Evolutionary conservation across 1,140 invertebrate genomes (phyloP).

Genomic region (Nautilus pompilius): DNA sequence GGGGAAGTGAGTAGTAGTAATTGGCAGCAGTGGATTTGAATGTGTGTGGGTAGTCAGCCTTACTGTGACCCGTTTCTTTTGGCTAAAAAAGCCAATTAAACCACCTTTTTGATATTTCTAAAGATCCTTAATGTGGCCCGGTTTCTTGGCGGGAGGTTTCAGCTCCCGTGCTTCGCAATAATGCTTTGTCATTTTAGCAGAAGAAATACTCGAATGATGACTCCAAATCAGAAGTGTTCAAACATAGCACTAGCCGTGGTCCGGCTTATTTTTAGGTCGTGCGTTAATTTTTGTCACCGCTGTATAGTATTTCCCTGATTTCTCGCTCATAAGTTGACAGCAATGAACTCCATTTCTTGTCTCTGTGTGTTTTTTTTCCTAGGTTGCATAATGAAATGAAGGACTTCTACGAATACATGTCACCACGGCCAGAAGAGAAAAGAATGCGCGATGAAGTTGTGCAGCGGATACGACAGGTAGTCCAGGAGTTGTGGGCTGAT

Average conservation of each 20-base stretch:
- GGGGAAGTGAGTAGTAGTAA: too few species aligned
- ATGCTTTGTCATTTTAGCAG: not conserved
- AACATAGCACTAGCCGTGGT: not conserved
- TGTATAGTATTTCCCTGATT: too few species aligned
- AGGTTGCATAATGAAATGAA: constrained; percentile 93
- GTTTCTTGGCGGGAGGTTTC: too few species aligned
- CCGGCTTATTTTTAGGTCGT: not conserved
- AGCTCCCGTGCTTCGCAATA: too few species aligned
- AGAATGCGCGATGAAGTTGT: constrained; percentile 81
- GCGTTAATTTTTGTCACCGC: not conserved
- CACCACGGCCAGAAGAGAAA: constrained; percentile 85
- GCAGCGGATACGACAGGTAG: constrained; percentile 79
- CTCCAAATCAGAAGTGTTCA: not conserved
- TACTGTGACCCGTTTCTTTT: too few species aligned
- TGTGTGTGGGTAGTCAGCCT: too few species aligned
- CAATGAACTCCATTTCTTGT: not conserved
- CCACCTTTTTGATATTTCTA: too few species aligned
- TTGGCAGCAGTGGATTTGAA: too few species aligned
- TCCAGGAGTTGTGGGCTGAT: constrained; percentile 66
- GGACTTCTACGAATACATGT: constrained; percentile 93
- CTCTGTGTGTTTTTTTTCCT: constrained; percentile 18
- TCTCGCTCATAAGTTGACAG: not conserved
- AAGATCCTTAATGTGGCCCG: too few species aligned
- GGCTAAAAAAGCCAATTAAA: too few species aligned
- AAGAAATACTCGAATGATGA: not conserved